phyloP scores from a whole-genome alignment of 1,140 invertebrate genomes.

The Aphelinus certus region DNA sequence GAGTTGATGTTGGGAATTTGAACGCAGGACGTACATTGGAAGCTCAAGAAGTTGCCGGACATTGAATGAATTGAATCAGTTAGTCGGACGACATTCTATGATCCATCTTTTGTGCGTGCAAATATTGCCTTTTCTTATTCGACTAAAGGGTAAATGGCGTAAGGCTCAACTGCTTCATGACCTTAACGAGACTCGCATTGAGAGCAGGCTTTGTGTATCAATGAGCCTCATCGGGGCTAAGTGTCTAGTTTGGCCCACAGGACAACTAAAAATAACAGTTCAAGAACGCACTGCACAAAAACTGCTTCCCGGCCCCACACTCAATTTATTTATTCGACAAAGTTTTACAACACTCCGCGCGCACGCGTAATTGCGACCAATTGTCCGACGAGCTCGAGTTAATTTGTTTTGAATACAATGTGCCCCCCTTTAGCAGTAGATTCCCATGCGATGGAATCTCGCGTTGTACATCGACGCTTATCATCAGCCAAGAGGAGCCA shows the following conservation, averaged over 20 bases:
- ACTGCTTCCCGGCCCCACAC: background rate
- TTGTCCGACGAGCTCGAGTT: background rate
- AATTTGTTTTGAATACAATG: conserved; percentile 12
- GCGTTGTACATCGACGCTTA: too few relatives aligned
- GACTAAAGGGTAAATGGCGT: conserved; percentile 51
- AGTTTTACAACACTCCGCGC: conserved; percentile 9
- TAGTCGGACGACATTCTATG: conserved; percentile 61
- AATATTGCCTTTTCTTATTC: conserved; percentile 59
- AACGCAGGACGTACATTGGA: conserved; percentile 26
- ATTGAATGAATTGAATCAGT: conserved; percentile 62
- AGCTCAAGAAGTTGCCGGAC: conserved; percentile 54
- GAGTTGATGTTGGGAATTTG: conserved; percentile 16
- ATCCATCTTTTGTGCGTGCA: conserved; percentile 64
- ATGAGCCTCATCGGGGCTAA: conserved; percentile 58
- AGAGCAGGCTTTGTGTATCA: conserved; percentile 56
- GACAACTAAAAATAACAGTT: conserved; percentile 37
- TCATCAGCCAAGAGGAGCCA: too few relatives aligned
- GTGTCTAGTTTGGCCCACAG: conserved; percentile 60
- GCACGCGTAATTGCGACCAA: background rate
- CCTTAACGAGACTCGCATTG: conserved; percentile 57
- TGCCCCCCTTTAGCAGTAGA: background rate
- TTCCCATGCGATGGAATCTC: too few relatives aligned
- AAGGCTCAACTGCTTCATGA: conserved; percentile 58
- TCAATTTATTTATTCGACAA: conserved; percentile 14
- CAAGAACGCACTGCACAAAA: conserved; percentile 23